These are phyloP conservation scores for Sinella curviseta DNA, from an alignment of 1,140 invertebrate species.

Conservation along the genomic window DNA sequence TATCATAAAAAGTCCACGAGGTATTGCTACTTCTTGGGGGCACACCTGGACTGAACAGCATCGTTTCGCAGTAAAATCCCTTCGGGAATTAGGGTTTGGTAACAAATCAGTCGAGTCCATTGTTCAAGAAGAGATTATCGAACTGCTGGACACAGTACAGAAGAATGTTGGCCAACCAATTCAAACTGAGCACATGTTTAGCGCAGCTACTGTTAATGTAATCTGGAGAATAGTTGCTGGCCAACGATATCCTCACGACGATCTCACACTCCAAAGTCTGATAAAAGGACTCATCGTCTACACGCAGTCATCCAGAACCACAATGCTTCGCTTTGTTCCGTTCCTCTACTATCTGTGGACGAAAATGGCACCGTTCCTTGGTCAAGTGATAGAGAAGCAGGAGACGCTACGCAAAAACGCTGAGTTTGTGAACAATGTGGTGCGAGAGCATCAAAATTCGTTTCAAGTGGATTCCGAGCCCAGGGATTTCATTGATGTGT, in stretches of 20 bases:
- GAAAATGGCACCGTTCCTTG: neutral
- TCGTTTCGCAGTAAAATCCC: conserved; percentile 42
- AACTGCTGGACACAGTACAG: conserved; percentile 36
- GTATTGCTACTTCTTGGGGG: conserved; percentile 46
- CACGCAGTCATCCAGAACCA: neutral
- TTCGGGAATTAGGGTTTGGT: conserved; percentile 43
- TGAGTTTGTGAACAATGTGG: neutral
- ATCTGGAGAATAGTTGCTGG: conserved; percentile 21
- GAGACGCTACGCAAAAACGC: neutral
- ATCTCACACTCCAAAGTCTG: neutral
- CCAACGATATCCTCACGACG: neutral
- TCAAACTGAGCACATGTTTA: neutral
- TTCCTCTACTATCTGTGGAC: neutral
- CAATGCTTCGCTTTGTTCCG: neutral
- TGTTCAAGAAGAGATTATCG: conserved; percentile 42
- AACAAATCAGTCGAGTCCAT: conserved; percentile 41
- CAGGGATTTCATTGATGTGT: conserved; percentile 70
- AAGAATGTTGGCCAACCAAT: conserved; percentile 29
- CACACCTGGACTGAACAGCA: conserved; percentile 44
- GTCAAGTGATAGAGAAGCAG: neutral
- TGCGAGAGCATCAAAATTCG: neutral
- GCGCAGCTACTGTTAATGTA: neutral
- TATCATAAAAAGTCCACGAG: conserved; percentile 36
- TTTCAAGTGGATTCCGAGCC: conserved; percentile 50
- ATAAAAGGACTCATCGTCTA: neutral